Conservation (phyloP, 2,797 vertebrate genomes). For the Platyrinchus mystaceus region DNA sequence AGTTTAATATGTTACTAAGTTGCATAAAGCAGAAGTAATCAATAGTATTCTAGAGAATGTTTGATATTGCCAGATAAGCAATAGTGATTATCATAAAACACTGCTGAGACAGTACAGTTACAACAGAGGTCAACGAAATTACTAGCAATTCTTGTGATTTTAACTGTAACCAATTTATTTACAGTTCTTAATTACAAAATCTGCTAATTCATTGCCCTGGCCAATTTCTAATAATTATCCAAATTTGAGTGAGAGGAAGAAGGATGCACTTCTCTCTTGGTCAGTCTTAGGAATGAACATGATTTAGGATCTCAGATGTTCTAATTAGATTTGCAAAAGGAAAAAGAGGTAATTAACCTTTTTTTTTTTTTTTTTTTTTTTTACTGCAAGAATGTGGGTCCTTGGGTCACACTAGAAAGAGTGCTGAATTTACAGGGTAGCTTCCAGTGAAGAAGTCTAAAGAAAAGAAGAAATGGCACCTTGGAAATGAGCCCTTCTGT, state of each 20-base stretch:
- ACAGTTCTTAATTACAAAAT: neutral
- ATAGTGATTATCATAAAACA: neutral
- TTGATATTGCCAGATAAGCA: neutral
- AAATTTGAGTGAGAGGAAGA: neutral
- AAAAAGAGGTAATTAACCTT: rapidly evolving
- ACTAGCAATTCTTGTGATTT: neutral
- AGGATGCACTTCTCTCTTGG: neutral
- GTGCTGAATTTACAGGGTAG: neutral
- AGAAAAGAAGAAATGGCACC: neutral
- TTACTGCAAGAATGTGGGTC: neutral
- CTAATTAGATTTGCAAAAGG: neutral
- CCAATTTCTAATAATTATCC: neutral
- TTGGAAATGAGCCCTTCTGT: neutral
- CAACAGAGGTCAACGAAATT: neutral
- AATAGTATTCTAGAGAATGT: neutral
- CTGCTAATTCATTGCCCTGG: neutral
- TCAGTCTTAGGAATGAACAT: neutral
- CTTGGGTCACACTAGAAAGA: neutral
- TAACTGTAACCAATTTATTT: neutral
- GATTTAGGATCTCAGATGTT: neutral
- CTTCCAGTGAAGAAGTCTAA: neutral
- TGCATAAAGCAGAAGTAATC: neutral
- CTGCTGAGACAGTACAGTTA: neutral
- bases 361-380: neutral
- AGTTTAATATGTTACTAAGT: neutral